A percentile compares a stretch with the other conserved stretches of the same genome.
Conservation (phyloP, 2,888 invertebrate genomes). For the Diadegma fenestrale region DNA sequence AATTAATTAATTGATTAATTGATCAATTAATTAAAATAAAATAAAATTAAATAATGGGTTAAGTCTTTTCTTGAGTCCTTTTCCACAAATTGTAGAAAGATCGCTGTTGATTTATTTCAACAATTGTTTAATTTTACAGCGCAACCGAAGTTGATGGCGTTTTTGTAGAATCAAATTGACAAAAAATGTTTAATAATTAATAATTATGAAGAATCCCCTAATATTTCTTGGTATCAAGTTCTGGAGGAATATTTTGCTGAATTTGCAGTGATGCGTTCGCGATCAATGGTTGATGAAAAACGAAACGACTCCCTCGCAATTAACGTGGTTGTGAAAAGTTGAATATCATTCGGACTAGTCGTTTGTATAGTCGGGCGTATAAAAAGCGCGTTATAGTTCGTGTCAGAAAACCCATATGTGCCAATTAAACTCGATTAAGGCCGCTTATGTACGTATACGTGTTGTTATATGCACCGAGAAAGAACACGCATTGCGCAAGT, state of each 20-base stretch:
- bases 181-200: too few species aligned
- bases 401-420: constrained; percentile 67
- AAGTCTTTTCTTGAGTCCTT: too few species aligned
- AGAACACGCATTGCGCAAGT: constrained; percentile 73
- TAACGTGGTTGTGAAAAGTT: constrained; percentile 1
- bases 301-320: not conserved
- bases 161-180: too few species aligned
- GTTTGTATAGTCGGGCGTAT: constrained; percentile 25
- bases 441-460: constrained; percentile 28
- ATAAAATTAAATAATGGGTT: too few species aligned
- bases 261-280: not conserved
- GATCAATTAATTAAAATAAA: too few species aligned
- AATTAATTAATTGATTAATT: too few species aligned
- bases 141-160: too few species aligned
- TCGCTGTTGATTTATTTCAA: too few species aligned
- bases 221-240: not conserved
- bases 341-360: constrained; percentile 25
- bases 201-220: too few species aligned
- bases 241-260: not conserved
- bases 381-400: constrained; percentile 34
- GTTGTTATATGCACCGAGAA: constrained; percentile 43
- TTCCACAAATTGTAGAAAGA: too few species aligned
- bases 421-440: constrained; percentile 78
- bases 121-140: too few species aligned
- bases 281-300: not conserved